phyloP scores from a whole-genome alignment of 2,113 vertebrate genomes.

The Hymenochirus boettgeri region DNA sequence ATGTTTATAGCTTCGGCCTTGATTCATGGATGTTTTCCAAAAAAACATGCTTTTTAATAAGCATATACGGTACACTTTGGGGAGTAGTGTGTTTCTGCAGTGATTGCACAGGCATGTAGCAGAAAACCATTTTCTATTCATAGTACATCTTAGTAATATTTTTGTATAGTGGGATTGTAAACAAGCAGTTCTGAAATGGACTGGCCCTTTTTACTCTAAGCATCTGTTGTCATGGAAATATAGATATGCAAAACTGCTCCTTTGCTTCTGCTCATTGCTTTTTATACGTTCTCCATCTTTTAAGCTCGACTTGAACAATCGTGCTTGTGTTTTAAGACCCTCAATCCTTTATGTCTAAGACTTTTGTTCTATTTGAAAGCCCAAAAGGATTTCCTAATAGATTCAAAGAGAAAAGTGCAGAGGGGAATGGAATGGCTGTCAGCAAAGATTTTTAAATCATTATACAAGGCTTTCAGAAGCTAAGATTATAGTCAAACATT shows the following conservation, averaged over 20 bases:
- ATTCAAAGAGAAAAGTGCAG: neutral
- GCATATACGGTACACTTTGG: too few relatives aligned
- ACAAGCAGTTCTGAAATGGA: conserved; percentile 44
- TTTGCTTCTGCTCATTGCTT: conserved; percentile 51
- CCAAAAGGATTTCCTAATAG: conserved; percentile 41
- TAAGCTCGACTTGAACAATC: conserved; percentile 52
- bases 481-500: too few relatives aligned
- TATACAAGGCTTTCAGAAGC: too few relatives aligned
- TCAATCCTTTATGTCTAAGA: conserved; percentile 38
- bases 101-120: too few relatives aligned
- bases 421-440: neutral
- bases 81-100: too few relatives aligned
- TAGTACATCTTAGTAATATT: neutral
- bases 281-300: conserved; percentile 56
- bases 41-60: too few relatives aligned
- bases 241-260: conserved; percentile 52
- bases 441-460: neutral
- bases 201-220: conserved; percentile 52
- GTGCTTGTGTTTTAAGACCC: conserved; percentile 45
- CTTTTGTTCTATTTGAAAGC: conserved; percentile 43
- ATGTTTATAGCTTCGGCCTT: too few relatives aligned
- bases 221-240: conserved; percentile 69
- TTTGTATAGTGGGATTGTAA: conserved; percentile 24
- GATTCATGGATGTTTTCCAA: too few relatives aligned
- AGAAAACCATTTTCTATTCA: too few relatives aligned